Conservation (phyloP, 1,140 invertebrate genomes). For the Lasaia peninsularis region DNA sequence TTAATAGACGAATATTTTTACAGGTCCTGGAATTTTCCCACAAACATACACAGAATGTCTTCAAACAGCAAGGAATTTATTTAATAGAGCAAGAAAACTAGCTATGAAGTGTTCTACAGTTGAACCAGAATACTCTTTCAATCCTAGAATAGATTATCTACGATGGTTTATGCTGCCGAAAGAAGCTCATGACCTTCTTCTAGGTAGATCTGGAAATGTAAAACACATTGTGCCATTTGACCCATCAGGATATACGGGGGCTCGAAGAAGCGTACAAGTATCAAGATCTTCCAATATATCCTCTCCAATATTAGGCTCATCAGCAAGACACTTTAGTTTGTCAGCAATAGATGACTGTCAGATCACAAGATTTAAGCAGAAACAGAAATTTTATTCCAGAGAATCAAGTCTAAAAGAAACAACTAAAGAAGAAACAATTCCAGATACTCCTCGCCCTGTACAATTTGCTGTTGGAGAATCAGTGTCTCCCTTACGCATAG, state of each 20-base stretch:
- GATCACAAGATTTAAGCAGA: constrained; percentile 68
- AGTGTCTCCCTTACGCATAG: constrained; percentile 74
- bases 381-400: constrained; percentile 64
- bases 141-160: constrained; percentile 81
- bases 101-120: constrained; percentile 84
- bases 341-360: constrained; percentile 80
- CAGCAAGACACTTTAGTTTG: constrained; percentile 79
- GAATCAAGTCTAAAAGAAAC: constrained; percentile 69
- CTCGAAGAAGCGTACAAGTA: constrained; percentile 60
- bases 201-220: constrained; percentile 85
- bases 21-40: constrained; percentile 82
- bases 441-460: constrained; percentile 68
- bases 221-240: constrained; percentile 87
- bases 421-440: constrained; percentile 46
- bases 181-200: constrained; percentile 85
- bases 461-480: constrained; percentile 83
- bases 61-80: constrained; percentile 87
- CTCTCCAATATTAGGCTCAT: constrained; percentile 70
- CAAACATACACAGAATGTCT: constrained; percentile 86
- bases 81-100: constrained; percentile 87
- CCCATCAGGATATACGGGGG: constrained; percentile 75
- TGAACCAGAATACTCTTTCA: constrained; percentile 84
- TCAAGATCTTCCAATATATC: constrained; percentile 60
- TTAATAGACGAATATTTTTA: constrained; percentile 20
- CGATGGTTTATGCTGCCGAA: constrained; percentile 92